Percentiles rank a stretch among this genome's conserved stretches.
These are phyloP conservation scores for Hestina assimilis DNA, from an alignment of 1,140 invertebrate species.

Conservation along the genomic window DNA sequence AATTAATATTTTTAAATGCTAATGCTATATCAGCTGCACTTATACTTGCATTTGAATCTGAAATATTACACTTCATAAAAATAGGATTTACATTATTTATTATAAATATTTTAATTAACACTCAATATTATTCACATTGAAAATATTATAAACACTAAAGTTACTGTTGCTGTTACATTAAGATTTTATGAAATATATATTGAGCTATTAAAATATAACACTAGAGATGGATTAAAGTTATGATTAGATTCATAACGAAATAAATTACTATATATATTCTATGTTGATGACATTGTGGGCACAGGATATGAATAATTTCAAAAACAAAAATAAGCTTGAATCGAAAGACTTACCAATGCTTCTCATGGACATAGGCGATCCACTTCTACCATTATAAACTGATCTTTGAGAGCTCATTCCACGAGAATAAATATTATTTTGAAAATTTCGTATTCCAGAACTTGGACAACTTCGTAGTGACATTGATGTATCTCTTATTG, in stretches of 20 bases:
- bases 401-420: slow-evolving; percentile 44
- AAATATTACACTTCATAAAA: slow-evolving; percentile 28
- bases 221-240: too few species aligned
- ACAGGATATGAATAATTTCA: too few species aligned
- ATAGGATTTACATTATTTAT: neutral
- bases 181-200: too few species aligned
- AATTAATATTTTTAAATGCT: slow-evolving; percentile 53
- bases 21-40: slow-evolving; percentile 56
- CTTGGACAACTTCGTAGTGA: slow-evolving; percentile 48
- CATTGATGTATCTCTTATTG: slow-evolving; percentile 48
- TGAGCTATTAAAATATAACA: too few species aligned
- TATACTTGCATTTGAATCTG: slow-evolving; percentile 52
- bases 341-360: slow-evolving; percentile 60
- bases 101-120: neutral
- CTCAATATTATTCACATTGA: too few species aligned
- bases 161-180: too few species aligned
- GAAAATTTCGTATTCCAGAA: slow-evolving; percentile 32
- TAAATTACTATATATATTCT: too few species aligned
- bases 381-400: slow-evolving; percentile 47
- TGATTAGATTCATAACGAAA: too few species aligned
- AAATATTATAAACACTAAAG: too few species aligned
- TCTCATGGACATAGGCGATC: slow-evolving; percentile 50
- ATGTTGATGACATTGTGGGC: too few species aligned
- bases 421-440: slow-evolving; percentile 32
- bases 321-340: neutral